Conservation (phyloP, 2,797 vertebrate genomes). For the Sebastes vulpes region DNA sequence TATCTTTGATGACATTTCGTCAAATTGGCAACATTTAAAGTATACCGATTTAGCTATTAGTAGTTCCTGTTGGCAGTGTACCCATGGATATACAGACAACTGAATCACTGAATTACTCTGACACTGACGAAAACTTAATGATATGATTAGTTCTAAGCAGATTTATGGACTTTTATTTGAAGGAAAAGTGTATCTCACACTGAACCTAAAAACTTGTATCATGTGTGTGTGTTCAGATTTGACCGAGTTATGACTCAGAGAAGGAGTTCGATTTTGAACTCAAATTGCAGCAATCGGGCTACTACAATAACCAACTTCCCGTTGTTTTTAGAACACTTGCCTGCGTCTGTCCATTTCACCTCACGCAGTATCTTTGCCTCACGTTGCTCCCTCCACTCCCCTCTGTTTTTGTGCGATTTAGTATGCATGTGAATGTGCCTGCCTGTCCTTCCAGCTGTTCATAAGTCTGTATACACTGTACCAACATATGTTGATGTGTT, state of each 20-base stretch:
- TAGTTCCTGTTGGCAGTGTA: background rate
- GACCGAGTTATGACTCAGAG: background rate
- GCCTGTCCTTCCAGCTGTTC: background rate
- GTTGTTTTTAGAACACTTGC: background rate
- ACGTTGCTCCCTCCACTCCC: background rate
- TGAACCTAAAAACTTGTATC: background rate
- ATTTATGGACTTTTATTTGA: too few species aligned
- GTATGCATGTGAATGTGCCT: background rate
- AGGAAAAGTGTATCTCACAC: background rate
- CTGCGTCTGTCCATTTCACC: background rate
- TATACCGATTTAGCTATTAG: background rate
- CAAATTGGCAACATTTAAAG: background rate
- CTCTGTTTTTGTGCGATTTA: too few species aligned
- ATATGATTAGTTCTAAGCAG: too few species aligned
- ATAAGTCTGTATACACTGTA: background rate
- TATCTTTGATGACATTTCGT: background rate
- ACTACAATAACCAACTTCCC: too few species aligned
- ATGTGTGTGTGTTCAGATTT: background rate
- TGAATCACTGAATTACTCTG: background rate
- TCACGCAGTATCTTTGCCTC: background rate
- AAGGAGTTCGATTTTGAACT: background rate
- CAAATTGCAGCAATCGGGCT: too few species aligned
- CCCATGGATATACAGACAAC: background rate
- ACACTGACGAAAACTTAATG: background rate
- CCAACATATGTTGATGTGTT: slow-evolving; percentile 1